Evolutionary conservation across 2,888 invertebrate genomes (phyloP).

Genomic region (Clusia tigrina): DNA sequence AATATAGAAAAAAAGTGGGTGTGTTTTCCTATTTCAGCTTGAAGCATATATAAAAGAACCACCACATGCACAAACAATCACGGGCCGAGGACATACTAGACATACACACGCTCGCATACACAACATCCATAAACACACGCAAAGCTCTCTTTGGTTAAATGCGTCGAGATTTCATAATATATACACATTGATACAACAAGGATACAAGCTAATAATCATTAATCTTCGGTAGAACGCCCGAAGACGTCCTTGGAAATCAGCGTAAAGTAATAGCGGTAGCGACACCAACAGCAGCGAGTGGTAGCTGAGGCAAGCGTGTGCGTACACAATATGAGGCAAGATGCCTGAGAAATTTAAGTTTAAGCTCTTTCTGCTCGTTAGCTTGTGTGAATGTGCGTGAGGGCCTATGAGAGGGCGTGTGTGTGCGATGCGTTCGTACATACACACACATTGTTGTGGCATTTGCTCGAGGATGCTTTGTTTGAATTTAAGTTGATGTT

Average conservation of each 20-base stretch:
- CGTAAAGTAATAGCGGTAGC: not conserved
- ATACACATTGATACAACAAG: slow-evolving; percentile 31
- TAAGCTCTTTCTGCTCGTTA: not conserved
- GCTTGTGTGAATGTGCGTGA: not conserved
- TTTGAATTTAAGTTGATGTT: not conserved
- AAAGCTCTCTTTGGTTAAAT: slow-evolving; percentile 19
- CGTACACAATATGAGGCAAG: not conserved
- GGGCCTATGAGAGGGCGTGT: not conserved
- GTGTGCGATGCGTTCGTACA: not conserved
- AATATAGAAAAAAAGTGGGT: not conserved
- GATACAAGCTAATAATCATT: slow-evolving; percentile 44
- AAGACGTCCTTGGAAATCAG: slow-evolving; percentile 40
- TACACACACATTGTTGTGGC: slow-evolving; percentile 2
- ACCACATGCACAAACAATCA: not conserved
- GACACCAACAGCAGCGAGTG: not conserved
- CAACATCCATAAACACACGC: not conserved
- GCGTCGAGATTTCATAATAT: slow-evolving; percentile 30
- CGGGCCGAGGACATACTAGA: not conserved
- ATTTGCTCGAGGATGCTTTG: not conserved
- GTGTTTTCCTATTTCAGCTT: slow-evolving; percentile 9
- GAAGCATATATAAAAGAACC: not conserved
- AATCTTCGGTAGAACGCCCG: slow-evolving; percentile 43
- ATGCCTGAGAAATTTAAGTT: no score
- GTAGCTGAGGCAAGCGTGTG: not conserved
- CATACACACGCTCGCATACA: not conserved